Evolutionary conservation across 2,888 invertebrate genomes (phyloP).

Genomic region (Amiota mariae): DNA sequence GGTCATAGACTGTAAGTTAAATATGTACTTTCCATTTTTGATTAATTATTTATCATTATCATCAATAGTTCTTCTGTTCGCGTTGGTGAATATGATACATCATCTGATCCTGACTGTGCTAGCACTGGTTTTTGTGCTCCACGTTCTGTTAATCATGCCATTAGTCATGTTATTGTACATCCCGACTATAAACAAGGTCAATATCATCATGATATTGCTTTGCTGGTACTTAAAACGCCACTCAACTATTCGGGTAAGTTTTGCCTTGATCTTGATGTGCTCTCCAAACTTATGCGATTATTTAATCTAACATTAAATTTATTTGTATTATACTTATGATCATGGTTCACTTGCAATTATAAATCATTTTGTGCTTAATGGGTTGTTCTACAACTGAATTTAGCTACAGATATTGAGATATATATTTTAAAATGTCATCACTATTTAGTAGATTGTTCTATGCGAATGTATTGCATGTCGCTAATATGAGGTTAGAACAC

Average conservation of each 20-base stretch:
- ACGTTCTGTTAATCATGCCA: constrained; percentile 80
- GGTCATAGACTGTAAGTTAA: constrained; percentile 83
- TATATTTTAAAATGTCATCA: no score
- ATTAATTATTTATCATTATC: neutral
- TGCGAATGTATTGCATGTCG: constrained; percentile 49
- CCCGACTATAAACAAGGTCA: constrained; percentile 82
- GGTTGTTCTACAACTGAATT: no score
- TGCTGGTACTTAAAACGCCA: constrained; percentile 81
- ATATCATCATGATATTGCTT: constrained; percentile 83
- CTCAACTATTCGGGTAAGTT: constrained; percentile 79
- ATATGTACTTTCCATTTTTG: constrained; percentile 29
- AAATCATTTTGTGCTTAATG: constrained; percentile 59
- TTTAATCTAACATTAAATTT: constrained; percentile 31
- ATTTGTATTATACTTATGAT: constrained; percentile 43
- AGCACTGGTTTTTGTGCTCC: constrained; percentile 82
- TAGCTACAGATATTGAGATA: no score
- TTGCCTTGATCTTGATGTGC: constrained; percentile 2
- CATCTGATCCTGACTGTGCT: constrained; percentile 84
- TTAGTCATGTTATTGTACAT: constrained; percentile 85
- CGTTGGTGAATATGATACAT: constrained; percentile 83
- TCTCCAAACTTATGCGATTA: neutral
- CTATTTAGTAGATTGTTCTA: no score
- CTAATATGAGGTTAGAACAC: constrained; percentile 51
- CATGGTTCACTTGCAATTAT: constrained; percentile 59
- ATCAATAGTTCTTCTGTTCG: constrained; percentile 79